These are phyloP conservation scores for Mus pahari DNA, from an alignment of 2,113 vertebrate genomes.

Conservation along the genomic window DNA sequence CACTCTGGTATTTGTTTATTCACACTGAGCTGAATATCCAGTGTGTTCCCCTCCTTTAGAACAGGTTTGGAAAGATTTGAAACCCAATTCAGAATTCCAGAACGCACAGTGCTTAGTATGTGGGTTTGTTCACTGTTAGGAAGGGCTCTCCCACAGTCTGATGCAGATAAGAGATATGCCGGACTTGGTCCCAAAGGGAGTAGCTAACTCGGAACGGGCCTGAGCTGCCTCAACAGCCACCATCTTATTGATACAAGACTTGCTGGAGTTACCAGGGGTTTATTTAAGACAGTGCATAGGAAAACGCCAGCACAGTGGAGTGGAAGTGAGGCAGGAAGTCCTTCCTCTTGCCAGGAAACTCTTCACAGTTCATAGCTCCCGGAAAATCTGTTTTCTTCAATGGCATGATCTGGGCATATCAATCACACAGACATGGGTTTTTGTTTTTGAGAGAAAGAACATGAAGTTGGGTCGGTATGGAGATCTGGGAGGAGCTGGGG, in stretches of 20 bases:
- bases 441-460: neutral
- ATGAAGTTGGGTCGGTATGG: neutral
- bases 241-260: slow-evolving; percentile 70
- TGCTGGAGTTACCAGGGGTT: slow-evolving; percentile 54
- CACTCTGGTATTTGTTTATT: neutral
- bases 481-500: neutral
- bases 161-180: slow-evolving; percentile 58
- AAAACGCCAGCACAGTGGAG: neutral
- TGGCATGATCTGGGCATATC: neutral
- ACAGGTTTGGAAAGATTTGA: neutral
- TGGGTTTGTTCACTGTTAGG: slow-evolving; percentile 56
- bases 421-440: neutral
- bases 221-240: slow-evolving; percentile 73
- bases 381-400: neutral
- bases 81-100: neutral
- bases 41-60: fast-evolving
- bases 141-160: slow-evolving; percentile 17
- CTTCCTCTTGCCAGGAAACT: too few relatives aligned
- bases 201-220: slow-evolving; percentile 57
- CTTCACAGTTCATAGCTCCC: neutral
- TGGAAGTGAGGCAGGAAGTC: neutral
- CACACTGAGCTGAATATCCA: neutral
- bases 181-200: slow-evolving; percentile 70
- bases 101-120: neutral
- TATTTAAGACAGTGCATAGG: too few relatives aligned